phyloP scores from a whole-genome alignment of 1,140 invertebrate species.

The Epicauta chinensis region DNA sequence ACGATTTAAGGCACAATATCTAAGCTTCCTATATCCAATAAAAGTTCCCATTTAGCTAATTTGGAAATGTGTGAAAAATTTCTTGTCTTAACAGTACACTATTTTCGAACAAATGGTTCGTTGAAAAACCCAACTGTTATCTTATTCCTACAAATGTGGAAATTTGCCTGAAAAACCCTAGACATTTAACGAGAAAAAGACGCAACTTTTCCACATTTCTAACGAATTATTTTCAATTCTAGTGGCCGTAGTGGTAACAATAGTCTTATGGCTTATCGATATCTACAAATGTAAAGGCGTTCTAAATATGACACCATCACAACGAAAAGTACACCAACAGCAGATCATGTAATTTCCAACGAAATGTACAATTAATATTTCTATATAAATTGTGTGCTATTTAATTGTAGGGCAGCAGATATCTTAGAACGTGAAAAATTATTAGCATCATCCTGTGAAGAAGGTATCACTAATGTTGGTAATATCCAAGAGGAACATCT shows the following conservation, averaged over 20 bases:
- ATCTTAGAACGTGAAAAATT: slow-evolving; percentile 49
- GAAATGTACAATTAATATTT: neutral
- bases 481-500: slow-evolving; percentile 29
- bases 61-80: no score
- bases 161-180: no score
- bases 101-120: no score
- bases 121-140: no score
- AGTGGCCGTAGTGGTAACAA: slow-evolving; percentile 69
- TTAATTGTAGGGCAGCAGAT: slow-evolving; percentile 29
- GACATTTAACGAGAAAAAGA: no score
- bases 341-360: slow-evolving; percentile 42
- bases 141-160: no score
- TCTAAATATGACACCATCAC: slow-evolving; percentile 71
- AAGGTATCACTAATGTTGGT: slow-evolving; percentile 42
- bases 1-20: no score
- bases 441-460: slow-evolving; percentile 37
- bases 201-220: no score
- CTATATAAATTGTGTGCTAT: neutral
- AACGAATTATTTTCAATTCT: slow-evolving; percentile 32
- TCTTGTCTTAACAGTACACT: no score
- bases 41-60: no score
- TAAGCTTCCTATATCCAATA: no score
- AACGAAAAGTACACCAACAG: slow-evolving; percentile 51
- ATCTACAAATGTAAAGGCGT: slow-evolving; percentile 55
- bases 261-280: slow-evolving; percentile 73